Conservation (phyloP, 2,113 vertebrate genomes). For the Pogonocichla stellata region DNA sequence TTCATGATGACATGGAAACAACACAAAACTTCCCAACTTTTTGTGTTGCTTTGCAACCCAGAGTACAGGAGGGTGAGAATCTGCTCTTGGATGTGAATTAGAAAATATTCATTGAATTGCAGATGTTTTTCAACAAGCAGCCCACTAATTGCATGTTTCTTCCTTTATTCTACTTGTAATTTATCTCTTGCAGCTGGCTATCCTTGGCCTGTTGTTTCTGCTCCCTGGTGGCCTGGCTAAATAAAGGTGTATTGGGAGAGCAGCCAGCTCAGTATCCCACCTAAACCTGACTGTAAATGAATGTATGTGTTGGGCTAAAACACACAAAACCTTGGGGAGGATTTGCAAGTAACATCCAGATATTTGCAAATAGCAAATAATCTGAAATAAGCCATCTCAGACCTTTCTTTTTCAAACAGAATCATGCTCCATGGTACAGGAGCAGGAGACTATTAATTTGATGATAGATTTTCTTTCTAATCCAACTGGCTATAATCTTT, state of each 20-base stretch:
- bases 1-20: neutral
- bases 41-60: neutral
- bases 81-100: neutral
- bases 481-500: neutral
- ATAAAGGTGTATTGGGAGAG: neutral
- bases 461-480: neutral
- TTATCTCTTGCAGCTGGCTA: neutral
- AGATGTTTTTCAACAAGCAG: neutral
- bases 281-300: neutral
- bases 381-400: neutral
- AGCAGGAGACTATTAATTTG: neutral
- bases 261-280: neutral
- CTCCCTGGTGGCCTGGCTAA: neutral
- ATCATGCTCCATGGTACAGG: neutral
- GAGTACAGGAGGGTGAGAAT: neutral
- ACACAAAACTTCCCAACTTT: neutral
- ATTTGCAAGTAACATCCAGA: conserved; percentile 21
- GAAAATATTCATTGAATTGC: conserved; percentile 1
- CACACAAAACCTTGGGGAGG: neutral
- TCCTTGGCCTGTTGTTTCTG: neutral
- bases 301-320: neutral
- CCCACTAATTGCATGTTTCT: neutral
- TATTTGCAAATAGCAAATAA: conserved; percentile 34
- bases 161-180: neutral
- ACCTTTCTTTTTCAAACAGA: conserved; percentile 14